These are phyloP conservation scores for Calameuta pallipes DNA, from an alignment of 2,888 invertebrate genomes.

Conservation along the genomic window DNA sequence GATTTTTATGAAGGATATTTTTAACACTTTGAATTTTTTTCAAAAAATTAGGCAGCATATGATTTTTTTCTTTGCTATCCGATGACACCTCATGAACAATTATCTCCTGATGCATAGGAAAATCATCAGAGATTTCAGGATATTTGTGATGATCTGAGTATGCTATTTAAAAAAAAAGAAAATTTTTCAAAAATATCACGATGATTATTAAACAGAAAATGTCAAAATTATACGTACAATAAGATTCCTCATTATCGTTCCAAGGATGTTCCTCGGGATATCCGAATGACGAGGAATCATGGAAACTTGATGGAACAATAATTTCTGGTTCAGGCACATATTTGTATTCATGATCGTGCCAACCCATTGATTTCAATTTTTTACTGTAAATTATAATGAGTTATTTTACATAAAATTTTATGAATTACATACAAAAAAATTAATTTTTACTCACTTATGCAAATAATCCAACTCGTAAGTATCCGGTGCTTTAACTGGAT, in stretches of 20 bases:
- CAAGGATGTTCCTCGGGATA: too few species aligned
- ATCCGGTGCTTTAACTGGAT: slow-evolving; percentile 37
- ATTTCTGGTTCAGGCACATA: slow-evolving; percentile 37
- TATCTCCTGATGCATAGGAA: slow-evolving; percentile 49
- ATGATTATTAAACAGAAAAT: too few species aligned
- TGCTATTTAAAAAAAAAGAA: too few species aligned
- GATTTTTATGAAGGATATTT: slow-evolving; percentile 38
- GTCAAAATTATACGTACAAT: too few species aligned
- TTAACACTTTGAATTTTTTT: slow-evolving; percentile 42
- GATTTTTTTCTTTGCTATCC: slow-evolving; percentile 32
- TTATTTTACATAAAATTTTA: neutral
- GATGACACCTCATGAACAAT: slow-evolving; percentile 41
- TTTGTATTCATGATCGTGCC: slow-evolving; percentile 42
- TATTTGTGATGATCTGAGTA: neutral
- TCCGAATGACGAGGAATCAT: neutral
- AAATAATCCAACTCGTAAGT: slow-evolving; percentile 39
- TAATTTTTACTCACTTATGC: slow-evolving; percentile 35
- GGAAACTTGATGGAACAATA: slow-evolving; percentile 7
- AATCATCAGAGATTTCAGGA: slow-evolving; percentile 38
- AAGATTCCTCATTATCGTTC: too few species aligned
- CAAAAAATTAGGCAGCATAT: slow-evolving; percentile 38
- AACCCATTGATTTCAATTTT: slow-evolving; percentile 41
- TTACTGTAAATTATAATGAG: slow-evolving; percentile 32
- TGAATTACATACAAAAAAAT: neutral
- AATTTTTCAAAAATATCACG: too few species aligned